Evolutionary conservation across 2,797 vertebrate species (phyloP), one percentile per base, ranked within the genome.

Genomic region (Onychomys arenicola): DNA sequence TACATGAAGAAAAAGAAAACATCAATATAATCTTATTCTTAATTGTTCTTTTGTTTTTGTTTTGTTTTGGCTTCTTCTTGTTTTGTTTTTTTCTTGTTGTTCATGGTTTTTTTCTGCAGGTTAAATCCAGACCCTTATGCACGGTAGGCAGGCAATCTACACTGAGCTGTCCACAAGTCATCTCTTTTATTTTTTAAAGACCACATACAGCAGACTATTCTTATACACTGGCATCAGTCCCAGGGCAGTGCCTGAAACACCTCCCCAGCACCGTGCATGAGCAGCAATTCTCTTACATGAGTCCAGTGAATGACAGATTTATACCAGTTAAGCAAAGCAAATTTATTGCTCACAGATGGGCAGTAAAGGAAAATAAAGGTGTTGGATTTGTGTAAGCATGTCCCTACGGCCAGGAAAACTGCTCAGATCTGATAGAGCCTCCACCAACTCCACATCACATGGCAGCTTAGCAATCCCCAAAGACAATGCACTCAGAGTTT

Each of bases 1-100:
- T 97, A 97, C 81, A 95, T 97, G 94, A 97, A 69, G 92, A 97
- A 96, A 98, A 98, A 97, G 67, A 97, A 69, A 95, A 95, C 67
- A 97, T 97, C 96, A 97, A 86, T 96, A 97, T 96, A 98, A 98
- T 96, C 85, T 19, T 75, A 27, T 40, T 71, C 52, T 40, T 55
- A 37, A 43, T 29, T 21, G 29, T 55, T 11, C 8, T 52, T 55
- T 57, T 52, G 21, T 23, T 49, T 90, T 76, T 46, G 40, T 61
- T 59, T 77, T 59, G 14, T 11, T 46, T 55, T 52, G 32, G 1
- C 8, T 59, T 59, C 57, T 57, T 75, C 14, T 27, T 87, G 13
- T 57, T 61, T 5, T 46, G 43, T 7, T 76, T 29, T 19, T 29
- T 57, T 71, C 4, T 61, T 34, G 14, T 40, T 25, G 4, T 32